Evolutionary conservation across 2,113 vertebrate species (phyloP).

Genomic region (Leucosticte australis): DNA sequence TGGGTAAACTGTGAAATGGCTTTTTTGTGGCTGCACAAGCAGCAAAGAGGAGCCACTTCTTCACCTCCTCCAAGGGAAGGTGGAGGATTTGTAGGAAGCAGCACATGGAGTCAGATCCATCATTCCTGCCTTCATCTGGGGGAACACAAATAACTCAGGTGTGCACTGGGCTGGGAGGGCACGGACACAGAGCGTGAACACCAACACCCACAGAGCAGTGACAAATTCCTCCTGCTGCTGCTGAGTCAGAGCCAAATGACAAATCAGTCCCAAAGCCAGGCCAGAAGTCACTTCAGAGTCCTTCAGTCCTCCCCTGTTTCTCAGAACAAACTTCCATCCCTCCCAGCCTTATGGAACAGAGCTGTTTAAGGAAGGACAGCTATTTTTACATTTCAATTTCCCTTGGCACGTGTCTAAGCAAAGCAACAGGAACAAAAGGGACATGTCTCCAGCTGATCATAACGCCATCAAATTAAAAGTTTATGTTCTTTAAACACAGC

Average conservation of each 20-base stretch:
- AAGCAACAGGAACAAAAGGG: slow-evolving; percentile 7
- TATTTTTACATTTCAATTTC: slow-evolving; percentile 12
- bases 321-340: neutral
- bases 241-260: neutral
- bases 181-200: fast-evolving
- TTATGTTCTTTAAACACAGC: neutral
- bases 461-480: slow-evolving; percentile 5
- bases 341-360: neutral
- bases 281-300: neutral
- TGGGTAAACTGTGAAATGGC: neutral
- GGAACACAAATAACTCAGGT: neutral
- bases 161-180: neutral
- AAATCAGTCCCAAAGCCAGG: neutral
- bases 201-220: neutral
- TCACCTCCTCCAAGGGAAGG: neutral
- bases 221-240: neutral
- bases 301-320: neutral
- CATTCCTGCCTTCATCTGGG: too few relatives aligned
- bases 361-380: slow-evolving; percentile 7
- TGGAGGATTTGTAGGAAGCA: neutral
- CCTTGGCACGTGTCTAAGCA: slow-evolving; percentile 23
- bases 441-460: neutral
- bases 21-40: neutral
- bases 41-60: neutral
- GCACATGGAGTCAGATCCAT: too few relatives aligned